These are phyloP conservation scores for Cosmia trapezina DNA, from an alignment of 2,888 invertebrate species.

Conservation along the genomic window DNA sequence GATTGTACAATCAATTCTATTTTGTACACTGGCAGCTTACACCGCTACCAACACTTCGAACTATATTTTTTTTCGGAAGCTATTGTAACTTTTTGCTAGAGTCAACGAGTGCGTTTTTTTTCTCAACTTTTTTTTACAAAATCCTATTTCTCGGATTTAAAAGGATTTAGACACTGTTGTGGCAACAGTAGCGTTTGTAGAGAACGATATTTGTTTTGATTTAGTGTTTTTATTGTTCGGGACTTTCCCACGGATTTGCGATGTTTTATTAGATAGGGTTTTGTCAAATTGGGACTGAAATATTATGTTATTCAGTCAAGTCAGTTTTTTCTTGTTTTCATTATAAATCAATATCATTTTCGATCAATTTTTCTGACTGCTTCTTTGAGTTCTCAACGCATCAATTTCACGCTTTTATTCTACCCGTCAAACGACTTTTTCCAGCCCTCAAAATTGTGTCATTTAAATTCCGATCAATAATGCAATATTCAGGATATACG, in stretches of 20 bases:
- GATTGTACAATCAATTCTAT: constrained; percentile 80
- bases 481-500: constrained; percentile 52
- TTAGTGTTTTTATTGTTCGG: constrained; percentile 75
- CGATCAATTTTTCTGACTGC: not conserved
- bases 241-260: constrained; percentile 78
- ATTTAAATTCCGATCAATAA: constrained; percentile 47
- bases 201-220: constrained; percentile 88
- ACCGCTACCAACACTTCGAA: constrained; percentile 77
- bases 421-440: not conserved
- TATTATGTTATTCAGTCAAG: not conserved
- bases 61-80: constrained; percentile 76
- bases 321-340: not conserved
- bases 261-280: constrained; percentile 27
- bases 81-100: constrained; percentile 84
- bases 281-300: not conserved
- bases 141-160: constrained; percentile 90
- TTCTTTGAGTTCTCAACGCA: not conserved
- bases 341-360: not conserved
- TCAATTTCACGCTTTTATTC: not conserved
- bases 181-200: constrained; percentile 88
- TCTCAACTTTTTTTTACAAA: constrained; percentile 76
- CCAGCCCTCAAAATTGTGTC: constrained; percentile 1
- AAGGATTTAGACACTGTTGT: constrained; percentile 90
- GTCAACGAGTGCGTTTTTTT: constrained; percentile 87
- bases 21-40: constrained; percentile 87